Percentiles rank a stretch among this genome's conserved stretches.
Evolutionary conservation across 2,888 invertebrate species (phyloP).

Genomic region (Cheilosia variabilis): DNA sequence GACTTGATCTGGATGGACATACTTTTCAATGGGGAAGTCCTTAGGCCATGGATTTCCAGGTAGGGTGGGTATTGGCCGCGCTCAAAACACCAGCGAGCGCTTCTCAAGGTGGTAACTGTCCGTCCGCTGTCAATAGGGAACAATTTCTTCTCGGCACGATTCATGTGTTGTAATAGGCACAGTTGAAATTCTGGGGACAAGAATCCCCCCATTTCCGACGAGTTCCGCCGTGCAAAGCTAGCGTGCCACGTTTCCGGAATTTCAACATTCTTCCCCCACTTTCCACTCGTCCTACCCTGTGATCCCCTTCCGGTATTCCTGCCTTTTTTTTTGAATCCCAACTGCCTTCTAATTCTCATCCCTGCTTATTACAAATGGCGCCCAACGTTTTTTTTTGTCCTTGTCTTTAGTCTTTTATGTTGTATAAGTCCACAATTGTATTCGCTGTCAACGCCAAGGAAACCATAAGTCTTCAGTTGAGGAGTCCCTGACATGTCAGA

Average conservation of each 20-base stretch:
- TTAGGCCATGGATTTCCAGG: not conserved
- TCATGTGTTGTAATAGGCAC: not conserved
- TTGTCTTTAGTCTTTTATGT: no score
- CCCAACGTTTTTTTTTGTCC: no score
- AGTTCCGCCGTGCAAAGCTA: not conserved
- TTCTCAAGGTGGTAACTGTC: not conserved
- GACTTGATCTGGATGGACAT: no score
- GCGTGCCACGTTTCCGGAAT: not conserved
- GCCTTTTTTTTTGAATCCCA: no score
- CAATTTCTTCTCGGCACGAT: not conserved
- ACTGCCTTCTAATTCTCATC: no score
- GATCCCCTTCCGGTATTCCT: no score
- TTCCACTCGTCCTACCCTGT: no score
- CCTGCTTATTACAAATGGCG: no score
- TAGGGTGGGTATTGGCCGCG: slow-evolving; percentile 1
- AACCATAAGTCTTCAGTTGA: no score
- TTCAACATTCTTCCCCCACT: not conserved
- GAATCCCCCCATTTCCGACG: not conserved
- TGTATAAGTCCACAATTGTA: no score
- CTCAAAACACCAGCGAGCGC: not conserved
- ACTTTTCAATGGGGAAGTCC: not conserved
- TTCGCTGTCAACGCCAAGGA: no score
- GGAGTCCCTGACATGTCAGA: no score
- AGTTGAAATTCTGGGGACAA: not conserved
- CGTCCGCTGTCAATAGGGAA: not conserved